Evolutionary conservation across 2,113 vertebrate species (phyloP).

Genomic region (Caracal caracal): DNA sequence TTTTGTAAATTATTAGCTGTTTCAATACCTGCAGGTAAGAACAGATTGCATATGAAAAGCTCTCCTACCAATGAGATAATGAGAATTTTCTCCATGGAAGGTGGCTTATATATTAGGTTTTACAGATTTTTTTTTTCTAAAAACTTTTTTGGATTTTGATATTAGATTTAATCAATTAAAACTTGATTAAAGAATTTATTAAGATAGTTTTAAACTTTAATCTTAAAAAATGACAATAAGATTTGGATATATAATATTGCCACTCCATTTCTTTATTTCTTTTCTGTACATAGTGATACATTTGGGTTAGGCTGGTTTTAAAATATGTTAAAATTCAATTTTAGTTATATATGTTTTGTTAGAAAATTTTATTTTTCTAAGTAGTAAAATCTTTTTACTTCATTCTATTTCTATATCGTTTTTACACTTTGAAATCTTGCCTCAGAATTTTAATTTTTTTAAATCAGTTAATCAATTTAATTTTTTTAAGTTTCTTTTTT

Average conservation of each 20-base stretch:
- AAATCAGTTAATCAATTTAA: neutral
- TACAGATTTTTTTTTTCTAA: neutral
- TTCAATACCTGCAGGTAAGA: slow-evolving; percentile 42
- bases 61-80: neutral
- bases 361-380: slow-evolving; percentile 33
- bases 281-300: neutral
- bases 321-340: neutral
- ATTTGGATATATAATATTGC: slow-evolving; percentile 10
- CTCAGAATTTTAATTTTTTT: slow-evolving; percentile 32
- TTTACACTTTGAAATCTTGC: slow-evolving; percentile 7
- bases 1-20: slow-evolving; percentile 17
- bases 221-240: slow-evolving; percentile 7
- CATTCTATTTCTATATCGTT: neutral
- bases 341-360: slow-evolving; percentile 47
- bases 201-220: neutral
- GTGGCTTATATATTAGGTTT: slow-evolving; percentile 11
- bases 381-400: slow-evolving; percentile 17
- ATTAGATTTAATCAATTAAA: slow-evolving; percentile 18
- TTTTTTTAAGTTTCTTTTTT: neutral
- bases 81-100: slow-evolving; percentile 37
- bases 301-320: neutral
- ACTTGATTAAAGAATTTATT: neutral
- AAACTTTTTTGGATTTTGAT: slow-evolving; percentile 30
- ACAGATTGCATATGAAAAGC: slow-evolving; percentile 3
- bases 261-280: neutral